A percentile compares a stretch with the other conserved stretches of the same genome.
phyloP scores from a whole-genome alignment of 2,888 invertebrate species.

The Coleophora flavipennella region DNA sequence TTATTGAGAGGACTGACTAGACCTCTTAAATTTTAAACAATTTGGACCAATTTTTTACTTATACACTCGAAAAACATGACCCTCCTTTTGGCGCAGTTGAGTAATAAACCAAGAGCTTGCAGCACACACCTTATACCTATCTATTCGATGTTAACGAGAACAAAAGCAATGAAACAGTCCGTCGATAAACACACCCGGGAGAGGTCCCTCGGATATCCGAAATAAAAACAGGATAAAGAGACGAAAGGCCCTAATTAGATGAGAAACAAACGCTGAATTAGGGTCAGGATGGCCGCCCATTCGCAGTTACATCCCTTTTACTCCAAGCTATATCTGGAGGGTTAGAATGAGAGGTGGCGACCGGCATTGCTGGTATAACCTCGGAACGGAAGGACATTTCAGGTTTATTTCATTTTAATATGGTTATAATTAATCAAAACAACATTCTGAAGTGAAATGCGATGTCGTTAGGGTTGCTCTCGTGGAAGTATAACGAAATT shows the following conservation, averaged over 20 bases:
- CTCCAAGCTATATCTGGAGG: background rate
- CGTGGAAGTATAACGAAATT: too few relatives aligned
- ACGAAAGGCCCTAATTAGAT: slow-evolving; percentile 49
- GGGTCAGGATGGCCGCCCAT: slow-evolving; percentile 24
- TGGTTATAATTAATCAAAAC: slow-evolving; percentile 1
- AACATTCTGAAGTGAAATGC: background rate
- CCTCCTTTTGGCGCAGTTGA: too few relatives aligned
- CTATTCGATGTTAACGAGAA: too few relatives aligned
- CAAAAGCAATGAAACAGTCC: slow-evolving; percentile 4
- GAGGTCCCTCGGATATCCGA: slow-evolving; percentile 20
- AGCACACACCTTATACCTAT: too few relatives aligned
- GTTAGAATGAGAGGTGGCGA: too few relatives aligned
- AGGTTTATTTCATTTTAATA: slow-evolving; percentile 30
- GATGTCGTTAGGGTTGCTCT: too few relatives aligned
- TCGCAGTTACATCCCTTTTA: slow-evolving; percentile 6
- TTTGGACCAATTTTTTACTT: too few relatives aligned
- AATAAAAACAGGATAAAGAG: slow-evolving; percentile 45
- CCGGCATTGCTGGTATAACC: slow-evolving; percentile 24
- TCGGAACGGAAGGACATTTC: slow-evolving; percentile 28
- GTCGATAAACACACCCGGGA: slow-evolving; percentile 29
- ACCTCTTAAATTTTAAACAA: background rate
- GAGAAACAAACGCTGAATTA: slow-evolving; percentile 50
- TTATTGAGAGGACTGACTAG: background rate
- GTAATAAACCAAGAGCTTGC: too few relatives aligned
- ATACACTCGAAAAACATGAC: too few relatives aligned